Conservation (phyloP, 2,888 invertebrate genomes). For the Lasioglossum pauxillum region DNA sequence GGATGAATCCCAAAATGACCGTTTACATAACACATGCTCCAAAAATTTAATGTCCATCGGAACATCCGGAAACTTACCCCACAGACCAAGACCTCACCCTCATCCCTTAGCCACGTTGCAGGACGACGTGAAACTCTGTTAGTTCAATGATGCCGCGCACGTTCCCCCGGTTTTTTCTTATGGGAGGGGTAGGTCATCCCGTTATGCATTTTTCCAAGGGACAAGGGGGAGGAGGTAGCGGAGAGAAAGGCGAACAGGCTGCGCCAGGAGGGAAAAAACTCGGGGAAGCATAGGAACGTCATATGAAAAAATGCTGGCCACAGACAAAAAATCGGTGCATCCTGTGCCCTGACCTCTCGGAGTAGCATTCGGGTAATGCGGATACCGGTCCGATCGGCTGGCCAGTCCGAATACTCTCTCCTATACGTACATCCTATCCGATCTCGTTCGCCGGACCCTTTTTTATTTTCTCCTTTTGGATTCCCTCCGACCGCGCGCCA, state of each 20-base stretch:
- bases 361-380: constrained; percentile 46
- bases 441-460: constrained; percentile 27
- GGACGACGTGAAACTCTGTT: constrained; percentile 32
- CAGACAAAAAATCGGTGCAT: constrained; percentile 73
- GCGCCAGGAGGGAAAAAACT: constrained; percentile 14
- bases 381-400: constrained; percentile 55
- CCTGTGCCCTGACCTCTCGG: constrained; percentile 68
- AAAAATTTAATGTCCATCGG: neutral
- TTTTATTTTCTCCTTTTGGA: constrained; percentile 23
- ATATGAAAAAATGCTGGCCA: neutral
- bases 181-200: constrained; percentile 57
- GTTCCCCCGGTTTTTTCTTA: constrained; percentile 56
- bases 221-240: constrained; percentile 2
- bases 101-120: constrained; percentile 9
- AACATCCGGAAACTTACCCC: constrained; percentile 6
- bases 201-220: constrained; percentile 72
- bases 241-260: constrained; percentile 12
- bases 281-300: constrained; percentile 5
- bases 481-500: constrained; percentile 24
- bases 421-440: constrained; percentile 58
- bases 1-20: neutral
- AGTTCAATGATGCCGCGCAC: constrained; percentile 71
- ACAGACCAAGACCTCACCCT: neutral
- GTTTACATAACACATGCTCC: neutral
- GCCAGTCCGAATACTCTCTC: constrained; percentile 52